Evolutionary conservation across 1,140 invertebrate species (phyloP).

Genomic region (Drosophila watanabei): DNA sequence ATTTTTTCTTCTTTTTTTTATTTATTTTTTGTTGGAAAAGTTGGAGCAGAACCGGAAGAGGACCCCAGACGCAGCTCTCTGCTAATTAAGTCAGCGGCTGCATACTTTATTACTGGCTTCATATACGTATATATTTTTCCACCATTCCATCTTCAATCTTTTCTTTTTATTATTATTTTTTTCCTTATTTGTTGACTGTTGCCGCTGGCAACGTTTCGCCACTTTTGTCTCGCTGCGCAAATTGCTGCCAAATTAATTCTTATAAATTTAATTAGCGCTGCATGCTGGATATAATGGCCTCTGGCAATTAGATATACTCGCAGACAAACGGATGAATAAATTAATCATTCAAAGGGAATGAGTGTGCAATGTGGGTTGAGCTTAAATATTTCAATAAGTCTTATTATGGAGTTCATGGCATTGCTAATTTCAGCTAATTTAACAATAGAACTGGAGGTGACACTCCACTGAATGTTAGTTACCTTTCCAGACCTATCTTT

Average conservation of each 20-base stretch:
- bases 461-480: background rate
- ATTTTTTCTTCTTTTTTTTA: background rate
- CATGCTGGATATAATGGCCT: constrained; percentile 42
- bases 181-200: constrained; percentile 30
- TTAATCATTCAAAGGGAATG: background rate
- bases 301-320: constrained; percentile 38
- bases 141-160: constrained; percentile 31
- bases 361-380: background rate
- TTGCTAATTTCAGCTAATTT: constrained; percentile 19
- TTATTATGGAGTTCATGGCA: background rate
- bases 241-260: constrained; percentile 75
- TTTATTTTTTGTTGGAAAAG: constrained; percentile 5
- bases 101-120: constrained; percentile 56
- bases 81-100: constrained; percentile 71
- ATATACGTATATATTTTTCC: constrained; percentile 20
- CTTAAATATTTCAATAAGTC: background rate
- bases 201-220: constrained; percentile 59
- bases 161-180: constrained; percentile 13
- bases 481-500: constrained; percentile 11
- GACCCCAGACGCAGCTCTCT: constrained; percentile 28
- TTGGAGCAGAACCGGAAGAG: constrained; percentile 15
- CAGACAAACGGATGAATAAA: constrained; percentile 16
- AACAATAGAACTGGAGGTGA: background rate
- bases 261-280: constrained; percentile 80
- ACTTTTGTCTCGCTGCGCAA: constrained; percentile 54